Conservation (phyloP, 2,888 invertebrate genomes). For the Eristalis intricaria region DNA sequence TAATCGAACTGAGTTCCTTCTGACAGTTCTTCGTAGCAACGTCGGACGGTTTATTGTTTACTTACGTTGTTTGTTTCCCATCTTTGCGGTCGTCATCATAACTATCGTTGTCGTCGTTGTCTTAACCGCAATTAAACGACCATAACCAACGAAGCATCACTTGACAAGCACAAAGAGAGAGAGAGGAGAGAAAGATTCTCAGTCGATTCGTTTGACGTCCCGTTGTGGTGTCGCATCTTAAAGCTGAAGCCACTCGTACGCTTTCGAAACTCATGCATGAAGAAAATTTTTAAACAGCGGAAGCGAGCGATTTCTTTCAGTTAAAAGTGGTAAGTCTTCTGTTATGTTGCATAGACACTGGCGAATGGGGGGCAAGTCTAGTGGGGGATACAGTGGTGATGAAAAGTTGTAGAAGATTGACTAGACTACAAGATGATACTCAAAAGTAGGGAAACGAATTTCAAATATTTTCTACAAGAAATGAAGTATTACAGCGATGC, state of each 20-base stretch:
- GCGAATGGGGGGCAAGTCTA: not conserved
- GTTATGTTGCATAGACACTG: conserved; percentile 16
- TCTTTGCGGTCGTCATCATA: conserved; percentile 13
- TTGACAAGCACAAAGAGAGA: conserved; percentile 2
- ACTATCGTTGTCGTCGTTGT: conserved; percentile 42
- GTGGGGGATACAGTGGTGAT: conserved; percentile 9
- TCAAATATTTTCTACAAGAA: no score
- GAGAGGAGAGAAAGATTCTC: not conserved
- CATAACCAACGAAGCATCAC: conserved; percentile 62
- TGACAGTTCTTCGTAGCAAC: conserved; percentile 3
- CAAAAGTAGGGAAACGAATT: no score
- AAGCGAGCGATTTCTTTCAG: conserved; percentile 65
- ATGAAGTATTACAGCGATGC: no score
- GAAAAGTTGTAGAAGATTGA: not conserved
- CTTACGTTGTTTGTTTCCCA: conserved; percentile 10
- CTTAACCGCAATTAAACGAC: conserved; percentile 58
- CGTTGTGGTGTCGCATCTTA: conserved; percentile 30
- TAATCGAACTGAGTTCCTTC: conserved; percentile 34
- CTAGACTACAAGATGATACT: no score
- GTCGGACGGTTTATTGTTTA: conserved; percentile 17
- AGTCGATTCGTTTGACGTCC: conserved; percentile 9
- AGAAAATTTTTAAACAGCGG: conserved; percentile 60
- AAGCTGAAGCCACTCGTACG: conserved; percentile 39
- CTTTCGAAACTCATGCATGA: conserved; percentile 40
- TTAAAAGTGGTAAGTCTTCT: conserved; percentile 52